Base-by-base conservation (phyloP, 2,797 vertebrate species). In the Perodicticus potto region DNA sequence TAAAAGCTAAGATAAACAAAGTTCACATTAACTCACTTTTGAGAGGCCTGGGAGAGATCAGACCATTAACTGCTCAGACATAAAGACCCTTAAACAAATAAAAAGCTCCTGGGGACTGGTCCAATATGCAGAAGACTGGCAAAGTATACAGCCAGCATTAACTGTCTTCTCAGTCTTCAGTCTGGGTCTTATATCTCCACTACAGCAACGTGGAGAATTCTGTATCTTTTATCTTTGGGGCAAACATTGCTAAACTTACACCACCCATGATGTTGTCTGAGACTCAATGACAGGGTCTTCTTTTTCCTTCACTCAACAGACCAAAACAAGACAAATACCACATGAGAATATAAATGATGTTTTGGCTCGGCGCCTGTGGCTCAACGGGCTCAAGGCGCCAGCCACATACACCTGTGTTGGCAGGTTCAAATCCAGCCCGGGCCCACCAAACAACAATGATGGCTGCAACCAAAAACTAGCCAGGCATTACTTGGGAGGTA, bases 11-110 rank as follows among this genome's bases (percentile, higher is more conserved):
- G 73, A 55, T 37, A 61, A 76, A 57, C 40, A 57, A 88, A 83
- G 43, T 81, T 87, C 34, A 27, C 49, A 13, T 83, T 89, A 74
- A 82, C 29, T 53, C 73, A 69, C 0, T 45, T 57, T 67, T 13
- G 4, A 94, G 37, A 57, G 32, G 74, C 34, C 6, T 69, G 80
- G 69, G 34, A 92, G 86, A 96, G 76, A 77, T 61, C 4, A 63
- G 86, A 88, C 57, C 32, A 2, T 63, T 34, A 86, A 45, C 34
- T 77, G 45, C 70, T 93, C 32, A 78, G 61, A 97, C 84, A 43
- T 69, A 82, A 97, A 77, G 49, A 86, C 32, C 82, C 23, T 3
- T 69, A 61, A 29, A 81, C 72, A 86, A 82, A 3, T 20, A 3
- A 77, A 49, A 88, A 11, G 69, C 34, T 94, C 63, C 88, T 25